phyloP scores from a whole-genome alignment of 2,797 vertebrate genomes.

The Trachops cirrhosus region DNA sequence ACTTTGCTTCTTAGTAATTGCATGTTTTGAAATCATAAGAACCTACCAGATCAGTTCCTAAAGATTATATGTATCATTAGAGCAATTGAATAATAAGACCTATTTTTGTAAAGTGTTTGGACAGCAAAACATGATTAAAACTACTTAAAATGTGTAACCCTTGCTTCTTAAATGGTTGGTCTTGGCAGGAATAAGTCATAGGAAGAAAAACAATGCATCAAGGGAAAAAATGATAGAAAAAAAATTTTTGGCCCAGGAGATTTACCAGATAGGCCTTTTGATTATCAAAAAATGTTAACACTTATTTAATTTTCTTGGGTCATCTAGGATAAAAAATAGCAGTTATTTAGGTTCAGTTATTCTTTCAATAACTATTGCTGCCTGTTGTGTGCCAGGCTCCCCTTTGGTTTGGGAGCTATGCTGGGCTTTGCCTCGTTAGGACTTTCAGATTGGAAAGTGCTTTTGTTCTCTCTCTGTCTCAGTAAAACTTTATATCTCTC shows the following conservation, averaged over 20 bases:
- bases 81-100: background rate
- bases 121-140: slow-evolving; percentile 23
- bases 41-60: background rate
- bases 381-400: background rate
- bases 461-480: background rate
- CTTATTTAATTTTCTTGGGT: background rate
- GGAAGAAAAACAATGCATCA: background rate
- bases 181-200: background rate
- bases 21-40: background rate
- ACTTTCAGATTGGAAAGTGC: background rate
- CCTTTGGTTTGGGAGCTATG: background rate
- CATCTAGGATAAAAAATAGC: background rate
- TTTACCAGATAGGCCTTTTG: background rate
- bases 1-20: background rate
- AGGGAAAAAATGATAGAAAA: background rate
- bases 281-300: background rate
- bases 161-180: slow-evolving; percentile 6
- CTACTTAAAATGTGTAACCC: background rate
- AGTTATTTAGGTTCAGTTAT: background rate
- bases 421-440: background rate
- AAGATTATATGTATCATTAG: background rate
- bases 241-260: background rate
- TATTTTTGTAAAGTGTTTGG: background rate
- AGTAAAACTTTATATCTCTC: background rate
- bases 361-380: background rate